Base-by-base conservation (phyloP, 2,113 vertebrate species). In the Calyptomena viridis region DNA sequence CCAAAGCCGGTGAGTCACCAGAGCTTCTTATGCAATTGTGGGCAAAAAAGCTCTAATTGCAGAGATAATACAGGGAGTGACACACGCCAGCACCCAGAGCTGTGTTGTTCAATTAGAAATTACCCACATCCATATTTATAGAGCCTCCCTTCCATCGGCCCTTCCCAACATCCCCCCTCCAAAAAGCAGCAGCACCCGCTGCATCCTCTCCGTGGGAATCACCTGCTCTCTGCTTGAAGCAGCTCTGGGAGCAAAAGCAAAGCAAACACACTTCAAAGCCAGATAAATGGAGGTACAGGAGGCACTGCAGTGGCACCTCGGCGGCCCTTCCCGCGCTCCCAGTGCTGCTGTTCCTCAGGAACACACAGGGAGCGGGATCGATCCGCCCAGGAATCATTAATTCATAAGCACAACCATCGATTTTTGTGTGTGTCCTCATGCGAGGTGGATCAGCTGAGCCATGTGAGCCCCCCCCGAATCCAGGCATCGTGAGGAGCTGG, bases 21-120 rank as follows among this genome's bases (percentile, higher is more conserved):
- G 46, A 84, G 64, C 20, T 58, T 63, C 77, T 90, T 80, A 85
- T 74, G 60, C 46, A 39, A 87, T 82, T 83, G 58, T 67, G 52
- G 80, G 56, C 12, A 7, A 3, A 64, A 73, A 56, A 13, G 33
- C 31, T 85, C 42, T 80, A 81, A 85, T 49, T 60, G 53, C 56
- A 7, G 92, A 68, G 71, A 27, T 79, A 86, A 84, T 22, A 21
- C 24, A 35, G 9, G 60, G 89, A 90, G 69, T 58, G 82, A 84
- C 78, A 80, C 69, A 67, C 5, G 58, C n/a, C 93, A 37, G 84
- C 67, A 42, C 55, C 12, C 2, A 31, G 80, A 33, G 73, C 76
- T 12, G 73, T 8, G 8, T 35, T 14, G 33, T 21, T 91, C 12
- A 15, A 27, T 18, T 39, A 33, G 87, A 63, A 79, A 22, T 77